Evolutionary conservation across 2,113 vertebrate species (phyloP), one percentile per base, ranked within the genome.

Genomic region (Sclerurus mexicanus): DNA sequence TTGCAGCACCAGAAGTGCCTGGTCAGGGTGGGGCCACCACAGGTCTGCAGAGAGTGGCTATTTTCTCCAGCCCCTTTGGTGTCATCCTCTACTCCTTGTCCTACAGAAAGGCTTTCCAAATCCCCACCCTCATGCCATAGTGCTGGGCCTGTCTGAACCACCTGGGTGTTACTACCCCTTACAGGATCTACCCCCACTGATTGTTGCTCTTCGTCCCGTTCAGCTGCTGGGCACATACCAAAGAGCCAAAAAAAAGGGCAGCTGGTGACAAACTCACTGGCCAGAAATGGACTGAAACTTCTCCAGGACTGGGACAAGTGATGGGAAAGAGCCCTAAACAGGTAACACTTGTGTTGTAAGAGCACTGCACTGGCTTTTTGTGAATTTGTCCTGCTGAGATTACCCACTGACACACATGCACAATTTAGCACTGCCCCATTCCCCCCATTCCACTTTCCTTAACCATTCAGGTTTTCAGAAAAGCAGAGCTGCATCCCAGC

Each of bases 41-140:
- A 0, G 6, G 4, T 44, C 31, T 79, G n/a, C 47, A n/a, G 20
- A 44, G 18, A 47, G 50, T 1, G 1, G 7, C 18, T 31, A 1
- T 71, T 77, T 63, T 39, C 30, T 49, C 16, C 49, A 37, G 7
- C 2, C 16, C 35, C 42, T 47, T 39, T 21, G 28, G 31, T 39
- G 14, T 19, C 56, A 46, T n/a, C 31, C 53, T 78, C 69, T 53
- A 27, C 5, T 25, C 17, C 30, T 33, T 22, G 3, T 24, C 37
- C 79, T 83, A 53, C 15, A 55, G 55, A 52, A 42, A 80, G 27
- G 3, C 22, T 64, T 88, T 64, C 35, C 3, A 4, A 8, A 3
- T 4, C 5, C 22, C 6, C 5, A 10, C 9, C 8, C 19, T 17
- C 31, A 22, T 3, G 7, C 49, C 17, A 7, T 1, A 7, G 28